These are phyloP conservation scores for Drosophila longiperda DNA, from an alignment of 2,888 invertebrate species.

Conservation along the genomic window DNA sequence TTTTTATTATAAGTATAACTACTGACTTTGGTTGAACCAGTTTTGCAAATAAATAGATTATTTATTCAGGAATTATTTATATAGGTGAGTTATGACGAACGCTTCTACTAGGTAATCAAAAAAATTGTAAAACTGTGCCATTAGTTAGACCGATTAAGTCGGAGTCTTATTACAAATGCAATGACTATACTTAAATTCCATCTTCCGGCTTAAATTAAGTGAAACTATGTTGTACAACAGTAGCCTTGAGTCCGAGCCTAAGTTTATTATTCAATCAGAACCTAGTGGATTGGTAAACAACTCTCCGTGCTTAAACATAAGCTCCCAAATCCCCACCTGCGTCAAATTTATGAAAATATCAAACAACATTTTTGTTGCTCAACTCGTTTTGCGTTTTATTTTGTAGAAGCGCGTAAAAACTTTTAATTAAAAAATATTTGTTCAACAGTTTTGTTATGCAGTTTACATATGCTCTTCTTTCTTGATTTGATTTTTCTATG, in stretches of 20 bases:
- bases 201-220: not conserved
- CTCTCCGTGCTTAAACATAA: not conserved
- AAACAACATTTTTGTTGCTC: constrained; percentile 19
- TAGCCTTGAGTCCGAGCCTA: not conserved
- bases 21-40: not conserved
- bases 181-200: not conserved
- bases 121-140: not conserved
- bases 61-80: not conserved
- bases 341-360: constrained; percentile 25
- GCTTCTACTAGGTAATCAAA: not conserved
- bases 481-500: not conserved
- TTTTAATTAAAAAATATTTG: constrained; percentile 57
- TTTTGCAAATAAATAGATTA: not conserved
- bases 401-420: constrained; percentile 19
- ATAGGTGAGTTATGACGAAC: not conserved
- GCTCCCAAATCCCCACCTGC: not conserved
- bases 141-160: not conserved
- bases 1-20: not conserved
- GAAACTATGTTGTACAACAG: not conserved
- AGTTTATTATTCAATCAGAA: not conserved
- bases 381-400: constrained; percentile 9
- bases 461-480: constrained; percentile 10
- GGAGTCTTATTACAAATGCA: not conserved
- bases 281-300: not conserved
- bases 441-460: constrained; percentile 22